phyloP scores from a whole-genome alignment of 2,888 invertebrate species.

The Nomada flava region DNA sequence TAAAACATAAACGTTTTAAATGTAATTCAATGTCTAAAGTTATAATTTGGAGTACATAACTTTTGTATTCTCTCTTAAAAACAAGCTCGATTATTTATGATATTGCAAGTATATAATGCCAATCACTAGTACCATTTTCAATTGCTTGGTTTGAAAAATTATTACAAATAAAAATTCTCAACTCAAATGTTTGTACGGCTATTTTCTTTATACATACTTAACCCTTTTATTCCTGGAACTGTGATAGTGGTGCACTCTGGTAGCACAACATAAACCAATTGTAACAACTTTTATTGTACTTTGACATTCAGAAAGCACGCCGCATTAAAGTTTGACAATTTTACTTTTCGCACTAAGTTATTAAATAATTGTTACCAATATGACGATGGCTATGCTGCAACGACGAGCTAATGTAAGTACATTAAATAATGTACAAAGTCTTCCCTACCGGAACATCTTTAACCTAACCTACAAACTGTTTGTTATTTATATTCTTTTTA shows the following conservation, averaged over 20 bases:
- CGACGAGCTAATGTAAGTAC: slow-evolving; percentile 90
- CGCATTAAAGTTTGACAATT: neutral
- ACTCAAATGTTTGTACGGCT: neutral
- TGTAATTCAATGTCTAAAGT: slow-evolving; percentile 31
- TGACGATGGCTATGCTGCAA: slow-evolving; percentile 89
- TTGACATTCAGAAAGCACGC: neutral
- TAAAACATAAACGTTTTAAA: slow-evolving; percentile 42
- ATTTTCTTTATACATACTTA: neutral
- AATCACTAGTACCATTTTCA: slow-evolving; percentile 49
- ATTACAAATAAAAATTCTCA: slow-evolving; percentile 44
- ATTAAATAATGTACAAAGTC: neutral
- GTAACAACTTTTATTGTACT: neutral
- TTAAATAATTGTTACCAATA: slow-evolving; percentile 44
- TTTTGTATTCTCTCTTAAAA: neutral
- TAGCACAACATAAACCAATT: neutral
- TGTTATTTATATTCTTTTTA: slow-evolving; percentile 24
- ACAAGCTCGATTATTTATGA: slow-evolving; percentile 3
- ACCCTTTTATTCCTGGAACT: neutral
- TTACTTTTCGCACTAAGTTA: neutral
- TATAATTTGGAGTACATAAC: slow-evolving; percentile 15
- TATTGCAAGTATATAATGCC: slow-evolving; percentile 52
- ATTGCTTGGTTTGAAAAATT: slow-evolving; percentile 53
- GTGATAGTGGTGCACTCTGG: slow-evolving; percentile 43
- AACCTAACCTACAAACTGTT: slow-evolving; percentile 40
- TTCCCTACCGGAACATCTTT: neutral